These are phyloP conservation scores for Ditylenchus weischeri DNA, from an alignment of 2,888 invertebrate genomes.

Conservation along the genomic window DNA sequence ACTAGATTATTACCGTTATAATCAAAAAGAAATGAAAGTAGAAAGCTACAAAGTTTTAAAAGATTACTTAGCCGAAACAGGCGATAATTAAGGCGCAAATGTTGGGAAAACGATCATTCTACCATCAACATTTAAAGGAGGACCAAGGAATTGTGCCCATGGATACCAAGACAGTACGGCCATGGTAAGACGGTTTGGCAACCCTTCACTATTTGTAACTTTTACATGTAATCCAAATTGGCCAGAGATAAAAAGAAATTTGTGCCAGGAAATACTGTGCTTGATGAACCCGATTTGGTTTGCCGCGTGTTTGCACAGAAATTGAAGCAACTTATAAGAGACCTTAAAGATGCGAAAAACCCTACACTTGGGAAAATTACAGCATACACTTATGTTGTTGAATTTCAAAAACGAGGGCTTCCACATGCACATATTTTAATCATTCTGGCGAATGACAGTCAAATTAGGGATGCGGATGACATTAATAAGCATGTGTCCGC, in stretches of 20 bases:
- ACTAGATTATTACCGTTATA: too few species aligned
- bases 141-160: conserved; percentile 21
- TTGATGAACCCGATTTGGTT: background rate
- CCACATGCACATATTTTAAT: background rate
- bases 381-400: too few species aligned
- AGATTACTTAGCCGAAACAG: conserved; percentile 21
- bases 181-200: conserved; percentile 27
- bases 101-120: conserved; percentile 24
- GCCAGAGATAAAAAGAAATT: background rate
- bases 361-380: too few species aligned
- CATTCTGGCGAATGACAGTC: background rate
- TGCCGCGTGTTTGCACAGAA: background rate
- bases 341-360: background rate
- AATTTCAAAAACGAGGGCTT: too few species aligned
- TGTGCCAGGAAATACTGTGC: background rate
- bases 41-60: conserved; percentile 16
- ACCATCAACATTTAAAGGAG: conserved; percentile 25
- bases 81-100: conserved; percentile 13
- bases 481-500: background rate
- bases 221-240: conserved; percentile 6
- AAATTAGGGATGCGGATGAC: background rate
- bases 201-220: background rate
- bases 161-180: conserved; percentile 46
- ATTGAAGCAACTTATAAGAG: background rate
- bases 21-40: conserved; percentile 25